phyloP scores from a whole-genome alignment of 1,140 invertebrate species.

The Apocrypta bakeri region DNA sequence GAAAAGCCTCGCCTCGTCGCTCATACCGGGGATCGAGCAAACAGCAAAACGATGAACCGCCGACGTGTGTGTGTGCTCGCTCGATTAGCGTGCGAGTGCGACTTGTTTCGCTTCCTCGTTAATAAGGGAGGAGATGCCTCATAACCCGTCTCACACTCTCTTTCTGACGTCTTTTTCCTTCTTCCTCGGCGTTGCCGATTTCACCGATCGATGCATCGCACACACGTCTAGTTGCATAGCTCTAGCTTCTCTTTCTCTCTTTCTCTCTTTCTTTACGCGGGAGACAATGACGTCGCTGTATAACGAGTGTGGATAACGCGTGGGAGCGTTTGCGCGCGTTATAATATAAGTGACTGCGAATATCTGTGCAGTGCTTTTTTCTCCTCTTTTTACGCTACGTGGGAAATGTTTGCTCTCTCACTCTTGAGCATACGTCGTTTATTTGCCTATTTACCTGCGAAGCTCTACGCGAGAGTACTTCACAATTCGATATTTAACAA shows the following conservation, averaged over 20 bases:
- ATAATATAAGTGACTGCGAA: not conserved
- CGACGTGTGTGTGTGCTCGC: slow-evolving; percentile 58
- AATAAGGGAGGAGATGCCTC: slow-evolving; percentile 66
- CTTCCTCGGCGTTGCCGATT: not conserved
- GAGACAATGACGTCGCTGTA: slow-evolving; percentile 14
- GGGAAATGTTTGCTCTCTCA: not conserved
- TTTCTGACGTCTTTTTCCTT: not conserved
- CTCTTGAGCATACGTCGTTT: not conserved
- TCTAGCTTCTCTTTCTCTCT: too few species aligned
- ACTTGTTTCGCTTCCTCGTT: slow-evolving; percentile 75
- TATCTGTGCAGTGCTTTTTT: not conserved
- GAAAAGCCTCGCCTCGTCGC: slow-evolving; percentile 18
- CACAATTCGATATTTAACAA: too few species aligned
- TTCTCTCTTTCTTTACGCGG: too few species aligned
- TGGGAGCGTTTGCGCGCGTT: not conserved
- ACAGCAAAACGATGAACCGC: slow-evolving; percentile 15
- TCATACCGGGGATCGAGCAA: not conserved
- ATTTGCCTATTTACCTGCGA: not conserved
- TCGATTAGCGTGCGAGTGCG: slow-evolving; percentile 72
- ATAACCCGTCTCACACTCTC: too few species aligned
- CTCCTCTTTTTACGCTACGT: not conserved
- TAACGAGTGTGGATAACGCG: not conserved
- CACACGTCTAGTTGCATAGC: not conserved
- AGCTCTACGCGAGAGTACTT: too few species aligned
- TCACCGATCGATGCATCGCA: not conserved